Conservation (phyloP, 2,113 vertebrate genomes). For the Indicator maculatus region DNA sequence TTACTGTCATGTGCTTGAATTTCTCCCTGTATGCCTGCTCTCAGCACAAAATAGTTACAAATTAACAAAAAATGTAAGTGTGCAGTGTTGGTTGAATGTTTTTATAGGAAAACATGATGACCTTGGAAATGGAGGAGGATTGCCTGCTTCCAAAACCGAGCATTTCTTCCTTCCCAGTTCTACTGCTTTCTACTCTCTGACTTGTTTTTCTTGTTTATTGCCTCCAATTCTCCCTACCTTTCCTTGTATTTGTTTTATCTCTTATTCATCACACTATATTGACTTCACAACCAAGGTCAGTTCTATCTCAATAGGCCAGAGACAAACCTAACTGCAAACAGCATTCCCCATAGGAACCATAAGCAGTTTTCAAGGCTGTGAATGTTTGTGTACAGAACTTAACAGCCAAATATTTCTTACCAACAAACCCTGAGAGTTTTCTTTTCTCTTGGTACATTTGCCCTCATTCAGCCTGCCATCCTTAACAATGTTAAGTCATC, state of each 20-base stretch:
- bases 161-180: not conserved
- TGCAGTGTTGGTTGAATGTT: not conserved
- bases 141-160: not conserved
- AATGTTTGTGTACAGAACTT: not conserved
- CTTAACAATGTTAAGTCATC: not conserved
- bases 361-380: not conserved
- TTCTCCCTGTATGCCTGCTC: not conserved
- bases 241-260: not conserved
- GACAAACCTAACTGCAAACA: not conserved
- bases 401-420: not conserved
- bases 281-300: not conserved
- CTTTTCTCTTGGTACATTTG: not conserved
- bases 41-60: not conserved
- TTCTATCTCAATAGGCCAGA: not conserved
- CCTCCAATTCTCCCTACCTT: not conserved
- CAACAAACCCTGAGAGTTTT: not conserved
- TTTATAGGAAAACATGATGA: not conserved
- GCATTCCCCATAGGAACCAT: not conserved
- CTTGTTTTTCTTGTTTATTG: not conserved
- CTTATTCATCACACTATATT: slow-evolving; percentile 6
- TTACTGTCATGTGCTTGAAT: not conserved
- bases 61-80: not conserved
- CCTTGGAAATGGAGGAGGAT: not conserved
- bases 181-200: not conserved
- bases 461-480: slow-evolving; percentile 19